Conservation (phyloP, 1,140 invertebrate species). For the Choristoneura fumiferana region DNA sequence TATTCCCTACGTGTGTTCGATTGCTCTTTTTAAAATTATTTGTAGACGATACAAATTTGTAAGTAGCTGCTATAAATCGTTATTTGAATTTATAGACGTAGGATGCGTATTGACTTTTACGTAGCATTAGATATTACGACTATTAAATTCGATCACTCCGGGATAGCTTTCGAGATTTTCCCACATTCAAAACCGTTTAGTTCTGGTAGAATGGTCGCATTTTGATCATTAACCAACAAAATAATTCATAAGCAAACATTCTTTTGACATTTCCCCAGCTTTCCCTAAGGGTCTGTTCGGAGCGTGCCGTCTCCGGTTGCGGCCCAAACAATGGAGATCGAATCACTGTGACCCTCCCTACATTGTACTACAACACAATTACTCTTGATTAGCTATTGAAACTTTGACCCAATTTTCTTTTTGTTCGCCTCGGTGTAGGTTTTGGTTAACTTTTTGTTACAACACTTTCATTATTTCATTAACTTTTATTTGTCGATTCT, state of each 20-base stretch:
- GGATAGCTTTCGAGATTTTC: background rate
- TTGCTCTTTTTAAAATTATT: background rate
- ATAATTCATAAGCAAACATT: constrained; percentile 17
- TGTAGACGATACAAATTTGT: constrained; percentile 1
- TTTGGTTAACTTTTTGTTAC: constrained; percentile 15
- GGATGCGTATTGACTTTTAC: background rate
- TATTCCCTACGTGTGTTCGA: constrained; percentile 5
- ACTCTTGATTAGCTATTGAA: constrained; percentile 61
- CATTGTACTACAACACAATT: constrained; percentile 56
- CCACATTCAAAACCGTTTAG: constrained; percentile 16
- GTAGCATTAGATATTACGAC: background rate
- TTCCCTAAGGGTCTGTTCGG: constrained; percentile 36
- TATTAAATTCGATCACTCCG: background rate
- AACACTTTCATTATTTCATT: constrained; percentile 16
- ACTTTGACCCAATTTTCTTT: constrained; percentile 32
- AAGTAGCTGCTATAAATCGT: constrained; percentile 19
- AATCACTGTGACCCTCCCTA: constrained; percentile 22
- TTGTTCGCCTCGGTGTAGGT: constrained; percentile 10
- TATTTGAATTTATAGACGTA: constrained; percentile 1
- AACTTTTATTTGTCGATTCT: constrained; percentile 7
- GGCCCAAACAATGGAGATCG: constrained; percentile 43
- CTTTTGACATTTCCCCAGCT: constrained; percentile 42
- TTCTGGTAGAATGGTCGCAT: constrained; percentile 10
- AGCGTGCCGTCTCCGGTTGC: constrained; percentile 47
- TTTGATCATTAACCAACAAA: constrained; percentile 16